Base-by-base conservation (phyloP, 1,140 invertebrate species). In the Battus philenor region DNA sequence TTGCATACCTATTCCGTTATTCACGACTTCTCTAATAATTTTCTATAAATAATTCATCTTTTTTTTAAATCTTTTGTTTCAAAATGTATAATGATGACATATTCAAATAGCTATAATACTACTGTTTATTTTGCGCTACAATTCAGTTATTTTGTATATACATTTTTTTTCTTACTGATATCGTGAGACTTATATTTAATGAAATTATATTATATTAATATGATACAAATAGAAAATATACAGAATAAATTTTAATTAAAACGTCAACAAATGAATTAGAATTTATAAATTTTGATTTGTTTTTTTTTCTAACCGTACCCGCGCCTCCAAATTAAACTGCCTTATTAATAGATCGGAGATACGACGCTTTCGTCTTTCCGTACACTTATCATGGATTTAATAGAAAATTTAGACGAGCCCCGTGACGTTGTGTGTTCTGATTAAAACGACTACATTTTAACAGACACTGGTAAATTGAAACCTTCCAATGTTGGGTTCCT, bases 321-420 rank as follows among this genome's bases (percentile, higher is more conserved):
- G 29, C 44, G 31, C 15, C 31, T 44, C 59, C 51, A 66, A 80
- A 80, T 80, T 72, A 82, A 75, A 77, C 59, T 68, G 61, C 59
- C 65, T 78, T 78, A 79, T 82, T 82, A 79, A 80, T 80, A 80
- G 76, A 78, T 82, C 56, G 69, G 33, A 82, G 76, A 82, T 80
- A 78, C 57, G 72, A 67, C 43, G 50, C 62, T 63, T 76, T 76
- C 75, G 72, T 79, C 64, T 70, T 57, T 55, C 54, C 54, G 39
- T 61, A 49, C 58, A 54, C 59, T 49, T 68, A 62, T 64, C 59
- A 55, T 55, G 55, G 58, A 60, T 70, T 78, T 78, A 82, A 79
- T 82, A 79, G 75, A 72, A 82, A 82, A 79, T 79, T 82, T 63
- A 77, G 74, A 79, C 75, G 75, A 66, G 59, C 39, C 55, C 45